Conservation (phyloP, 2,888 invertebrate species). For the Cheilosia soror region DNA sequence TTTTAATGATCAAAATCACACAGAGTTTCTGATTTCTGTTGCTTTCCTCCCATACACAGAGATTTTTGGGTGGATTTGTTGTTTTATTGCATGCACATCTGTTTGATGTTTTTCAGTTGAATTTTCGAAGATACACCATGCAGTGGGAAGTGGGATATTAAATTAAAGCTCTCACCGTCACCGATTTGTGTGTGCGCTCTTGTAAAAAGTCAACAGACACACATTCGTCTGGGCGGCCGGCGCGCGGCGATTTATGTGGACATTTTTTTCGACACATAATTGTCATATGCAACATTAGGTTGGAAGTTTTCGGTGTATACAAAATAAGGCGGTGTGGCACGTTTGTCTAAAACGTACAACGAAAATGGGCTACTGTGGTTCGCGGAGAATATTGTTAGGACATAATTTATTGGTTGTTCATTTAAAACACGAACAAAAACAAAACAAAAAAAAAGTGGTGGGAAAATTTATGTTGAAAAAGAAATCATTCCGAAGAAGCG, state of each 20-base stretch:
- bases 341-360: constrained; percentile 20
- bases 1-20: constrained; percentile 67
- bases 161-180: constrained; percentile 57
- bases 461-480: constrained; percentile 41
- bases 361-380: constrained; percentile 4
- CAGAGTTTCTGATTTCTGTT: constrained; percentile 30
- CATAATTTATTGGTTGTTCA: constrained; percentile 54
- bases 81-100: constrained; percentile 69
- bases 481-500: constrained; percentile 49
- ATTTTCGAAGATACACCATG: constrained; percentile 3
- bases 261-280: constrained; percentile 65
- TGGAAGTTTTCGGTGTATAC: constrained; percentile 28
- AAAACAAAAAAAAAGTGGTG: constrained; percentile 59
- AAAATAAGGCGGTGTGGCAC: constrained; percentile 3
- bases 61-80: constrained; percentile 39
- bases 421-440: background rate
- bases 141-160: constrained; percentile 9
- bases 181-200: no score
- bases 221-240: constrained; percentile 34
- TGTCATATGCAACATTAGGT: constrained; percentile 65
- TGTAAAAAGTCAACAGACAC: constrained; percentile 15
- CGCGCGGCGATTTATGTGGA: constrained; percentile 58
- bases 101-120: constrained; percentile 43
- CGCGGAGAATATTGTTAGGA: constrained; percentile 41
- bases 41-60: constrained; percentile 27